Percentiles rank a stretch among this genome's conserved stretches.
Evolutionary conservation across 2,888 invertebrate genomes (phyloP).

Genomic region (Bellardia pandia): DNA sequence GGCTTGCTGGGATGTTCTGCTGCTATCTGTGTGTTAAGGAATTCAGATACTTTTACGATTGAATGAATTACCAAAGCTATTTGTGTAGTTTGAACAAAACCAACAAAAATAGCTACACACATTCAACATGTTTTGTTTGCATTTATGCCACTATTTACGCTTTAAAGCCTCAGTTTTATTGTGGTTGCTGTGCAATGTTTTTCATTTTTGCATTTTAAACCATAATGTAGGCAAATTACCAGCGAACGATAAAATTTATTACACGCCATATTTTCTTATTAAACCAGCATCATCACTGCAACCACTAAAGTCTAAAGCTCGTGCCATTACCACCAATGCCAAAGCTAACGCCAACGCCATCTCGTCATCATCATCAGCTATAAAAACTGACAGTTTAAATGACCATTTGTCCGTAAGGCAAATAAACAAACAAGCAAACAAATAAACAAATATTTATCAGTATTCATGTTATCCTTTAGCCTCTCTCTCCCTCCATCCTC

Average conservation of each 20-base stretch:
- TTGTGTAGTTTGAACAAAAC: background rate
- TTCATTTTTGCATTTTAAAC: slow-evolving; percentile 5
- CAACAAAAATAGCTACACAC: slow-evolving; percentile 16
- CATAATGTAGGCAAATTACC: slow-evolving; percentile 73
- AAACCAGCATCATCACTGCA: slow-evolving; percentile 41
- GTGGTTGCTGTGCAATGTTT: slow-evolving; percentile 23
- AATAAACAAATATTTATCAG: slow-evolving; percentile 53
- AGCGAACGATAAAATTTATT: slow-evolving; percentile 63
- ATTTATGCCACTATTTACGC: background rate
- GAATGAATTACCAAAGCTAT: background rate
- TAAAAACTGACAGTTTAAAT: slow-evolving; percentile 60
- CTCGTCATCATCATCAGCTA: slow-evolving; percentile 32
- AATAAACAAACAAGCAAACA: slow-evolving; percentile 22
- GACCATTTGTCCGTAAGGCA: slow-evolving; percentile 58
- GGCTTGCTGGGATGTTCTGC: too few species aligned
- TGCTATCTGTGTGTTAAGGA: background rate
- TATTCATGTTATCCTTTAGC: slow-evolving; percentile 38
- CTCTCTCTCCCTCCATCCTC: background rate
- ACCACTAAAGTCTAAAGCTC: slow-evolving; percentile 30
- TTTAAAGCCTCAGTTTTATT: slow-evolving; percentile 35
- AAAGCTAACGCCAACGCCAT: background rate
- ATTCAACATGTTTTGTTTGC: background rate
- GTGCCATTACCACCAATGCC: slow-evolving; percentile 5
- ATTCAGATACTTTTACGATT: background rate
- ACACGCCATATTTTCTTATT: slow-evolving; percentile 59